Percentiles rank a stretch among this genome's conserved stretches.
Evolutionary conservation across 1,140 invertebrate genomes (phyloP).

Genomic region (Lordiphosa mommai): DNA sequence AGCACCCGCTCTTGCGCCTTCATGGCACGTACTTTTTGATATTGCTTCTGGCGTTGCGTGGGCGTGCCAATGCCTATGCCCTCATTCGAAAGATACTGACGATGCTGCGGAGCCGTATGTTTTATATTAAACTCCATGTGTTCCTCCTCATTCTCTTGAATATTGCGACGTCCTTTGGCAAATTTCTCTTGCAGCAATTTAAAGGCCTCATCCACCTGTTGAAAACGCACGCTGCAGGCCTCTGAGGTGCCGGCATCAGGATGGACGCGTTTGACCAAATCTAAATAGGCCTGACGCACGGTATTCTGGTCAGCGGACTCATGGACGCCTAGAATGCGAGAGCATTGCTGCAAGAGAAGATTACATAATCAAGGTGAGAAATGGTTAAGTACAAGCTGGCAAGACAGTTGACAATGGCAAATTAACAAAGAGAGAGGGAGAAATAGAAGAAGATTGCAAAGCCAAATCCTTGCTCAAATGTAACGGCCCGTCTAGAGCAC

Average conservation of each 20-base stretch:
- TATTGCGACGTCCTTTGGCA: slow-evolving; percentile 80
- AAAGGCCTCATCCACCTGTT: slow-evolving; percentile 83
- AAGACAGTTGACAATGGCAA: no score
- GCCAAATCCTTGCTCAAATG: no score
- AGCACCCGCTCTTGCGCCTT: slow-evolving; percentile 88
- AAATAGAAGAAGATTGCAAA: no score
- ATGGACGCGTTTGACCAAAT: slow-evolving; percentile 89
- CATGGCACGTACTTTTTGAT: slow-evolving; percentile 84
- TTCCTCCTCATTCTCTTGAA: slow-evolving; percentile 79
- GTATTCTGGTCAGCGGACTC: slow-evolving; percentile 86
- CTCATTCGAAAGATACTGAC: slow-evolving; percentile 91
- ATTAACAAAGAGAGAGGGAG: no score
- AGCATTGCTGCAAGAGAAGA: slow-evolving; percentile 82
- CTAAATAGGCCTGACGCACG: slow-evolving; percentile 86
- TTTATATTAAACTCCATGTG: slow-evolving; percentile 82
- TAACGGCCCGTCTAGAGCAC: no score
- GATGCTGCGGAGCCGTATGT: slow-evolving; percentile 93
- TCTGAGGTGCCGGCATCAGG: slow-evolving; percentile 87
- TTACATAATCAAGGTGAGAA: neutral
- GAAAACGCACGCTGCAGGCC: slow-evolving; percentile 86
- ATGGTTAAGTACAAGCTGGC: neutral
- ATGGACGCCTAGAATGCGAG: slow-evolving; percentile 83
- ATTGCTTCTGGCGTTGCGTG: slow-evolving; percentile 88
- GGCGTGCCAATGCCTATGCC: slow-evolving; percentile 89
- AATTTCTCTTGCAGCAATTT: slow-evolving; percentile 82